A percentile compares a stretch with the other conserved stretches of the same genome.
Conservation (phyloP, 1,140 invertebrate genomes). For the Frieseomelitta varia region DNA sequence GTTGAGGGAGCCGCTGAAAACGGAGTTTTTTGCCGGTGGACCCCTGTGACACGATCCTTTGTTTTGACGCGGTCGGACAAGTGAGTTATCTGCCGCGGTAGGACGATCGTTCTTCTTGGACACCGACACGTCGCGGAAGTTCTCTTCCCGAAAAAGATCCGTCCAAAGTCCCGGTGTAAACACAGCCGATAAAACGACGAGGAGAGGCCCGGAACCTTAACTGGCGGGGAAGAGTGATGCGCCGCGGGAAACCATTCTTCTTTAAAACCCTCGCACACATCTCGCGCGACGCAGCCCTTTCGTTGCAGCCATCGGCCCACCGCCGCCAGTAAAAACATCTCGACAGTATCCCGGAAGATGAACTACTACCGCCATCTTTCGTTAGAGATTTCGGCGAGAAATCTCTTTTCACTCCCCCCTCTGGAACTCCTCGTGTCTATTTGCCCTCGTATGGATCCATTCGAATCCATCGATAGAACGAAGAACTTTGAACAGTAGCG, state of each 20-base stretch:
- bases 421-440: neutral
- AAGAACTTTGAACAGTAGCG: too few relatives aligned
- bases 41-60: slow-evolving; percentile 64
- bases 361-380: slow-evolving; percentile 49
- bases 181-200: slow-evolving; percentile 74
- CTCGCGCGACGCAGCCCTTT: slow-evolving; percentile 61
- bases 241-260: slow-evolving; percentile 78
- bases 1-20: slow-evolving; percentile 12
- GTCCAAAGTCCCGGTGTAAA: slow-evolving; percentile 71
- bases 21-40: slow-evolving; percentile 41
- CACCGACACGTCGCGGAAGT: slow-evolving; percentile 67
- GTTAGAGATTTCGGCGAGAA: slow-evolving; percentile 7
- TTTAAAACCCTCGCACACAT: slow-evolving; percentile 70
- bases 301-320: slow-evolving; percentile 64
- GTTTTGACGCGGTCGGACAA: slow-evolving; percentile 70
- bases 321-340: slow-evolving; percentile 65
- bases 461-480: neutral
- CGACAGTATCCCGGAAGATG: slow-evolving; percentile 57
- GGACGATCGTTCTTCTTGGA: slow-evolving; percentile 74
- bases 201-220: slow-evolving; percentile 57
- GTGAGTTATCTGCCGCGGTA: slow-evolving; percentile 71
- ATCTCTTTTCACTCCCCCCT: neutral
- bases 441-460: neutral
- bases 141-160: slow-evolving; percentile 75
- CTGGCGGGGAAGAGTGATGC: slow-evolving; percentile 76